phyloP scores from a whole-genome alignment of 2,888 invertebrate species.

The Tenthredo scrophulariae region DNA sequence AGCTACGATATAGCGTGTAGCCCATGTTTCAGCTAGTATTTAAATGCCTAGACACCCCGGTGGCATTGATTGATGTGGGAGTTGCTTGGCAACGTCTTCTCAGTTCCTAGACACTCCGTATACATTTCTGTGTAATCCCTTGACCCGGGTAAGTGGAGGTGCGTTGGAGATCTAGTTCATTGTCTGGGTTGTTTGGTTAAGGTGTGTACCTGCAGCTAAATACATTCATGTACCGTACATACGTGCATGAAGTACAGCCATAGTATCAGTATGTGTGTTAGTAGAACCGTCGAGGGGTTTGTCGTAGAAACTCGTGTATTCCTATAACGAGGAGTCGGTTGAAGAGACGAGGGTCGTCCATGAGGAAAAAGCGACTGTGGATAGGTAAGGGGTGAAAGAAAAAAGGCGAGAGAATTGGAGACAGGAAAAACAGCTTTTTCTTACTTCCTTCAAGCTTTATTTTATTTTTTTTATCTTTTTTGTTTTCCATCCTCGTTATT shows the following conservation, averaged over 20 bases:
- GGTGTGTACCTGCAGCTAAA: slow-evolving; percentile 8
- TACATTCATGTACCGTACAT: neutral
- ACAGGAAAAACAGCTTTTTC: neutral
- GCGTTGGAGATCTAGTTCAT: slow-evolving; percentile 27
- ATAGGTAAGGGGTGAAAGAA: neutral
- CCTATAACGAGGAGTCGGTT: slow-evolving; percentile 20
- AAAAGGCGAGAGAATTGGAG: neutral
- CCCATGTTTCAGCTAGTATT: neutral
- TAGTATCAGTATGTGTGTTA: neutral
- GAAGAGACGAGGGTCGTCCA: slow-evolving; percentile 28
- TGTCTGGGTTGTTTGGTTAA: slow-evolving; percentile 35
- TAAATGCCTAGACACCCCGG: neutral
- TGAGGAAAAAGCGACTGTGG: neutral
- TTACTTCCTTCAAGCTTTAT: neutral
- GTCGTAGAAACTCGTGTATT: neutral
- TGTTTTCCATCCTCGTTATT: neutral
- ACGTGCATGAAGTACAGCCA: neutral
- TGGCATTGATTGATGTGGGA: slow-evolving; percentile 60
- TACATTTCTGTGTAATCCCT: neutral
- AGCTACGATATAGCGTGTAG: no score
- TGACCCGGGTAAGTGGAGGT: slow-evolving; percentile 23
- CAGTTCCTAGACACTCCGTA: neutral
- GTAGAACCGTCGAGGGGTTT: neutral
- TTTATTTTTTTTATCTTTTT: neutral
- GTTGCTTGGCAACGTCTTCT: slow-evolving; percentile 62